Base-by-base conservation (phyloP, 2,113 vertebrate species). In the Centropristis striata region DNA sequence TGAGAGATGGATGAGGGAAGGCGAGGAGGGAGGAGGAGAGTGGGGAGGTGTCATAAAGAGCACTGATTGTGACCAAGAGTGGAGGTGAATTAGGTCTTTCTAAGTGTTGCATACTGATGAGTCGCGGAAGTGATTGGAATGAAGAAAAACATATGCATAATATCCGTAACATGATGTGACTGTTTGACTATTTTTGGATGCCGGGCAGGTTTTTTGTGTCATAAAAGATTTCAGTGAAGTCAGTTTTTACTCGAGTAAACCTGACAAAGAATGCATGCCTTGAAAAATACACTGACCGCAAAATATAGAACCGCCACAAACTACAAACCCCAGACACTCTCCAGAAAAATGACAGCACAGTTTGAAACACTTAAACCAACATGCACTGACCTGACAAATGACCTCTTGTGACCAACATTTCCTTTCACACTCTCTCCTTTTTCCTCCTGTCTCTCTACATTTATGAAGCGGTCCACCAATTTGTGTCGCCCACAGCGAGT, bases 21-120 rank as follows among this genome's bases (percentile, higher is more conserved):
- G 66, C 46, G 73, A 55, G 32, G 51, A 13, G 8, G 21, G 32
- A 12, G 41, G 57, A 50, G 41, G 49, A 46, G 46, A 50, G 47
- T 4, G 25, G 53, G 41, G 44, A 50, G 50, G 46, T 71, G 79
- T 72, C 57, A 78, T 75, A 80, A 65, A 51, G 16, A 66, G 50
- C 61, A 0, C 23, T 88, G 82, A 84, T 80, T 86, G 84, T 64
- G 75, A 59, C 13, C 21, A 25, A 25, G 54, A 60, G 71, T 59
- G 55, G 68, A 69, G 21, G 28, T 41, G n/a, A 64, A 76, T 70
- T 60, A 47, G 16, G 42, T 61, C n/a, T 78, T 39, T 80, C 16
- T 71, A 42, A 49, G 53, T 37, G 28, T 51, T 37, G 60, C 5
- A 20, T 44, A 8, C 65, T 75, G 71, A 85, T 74, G 75, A 83